Percentiles rank a stretch among this genome's conserved stretches.
Conservation (phyloP, 2,888 invertebrate genomes). For the Ypsolopha sequella region DNA sequence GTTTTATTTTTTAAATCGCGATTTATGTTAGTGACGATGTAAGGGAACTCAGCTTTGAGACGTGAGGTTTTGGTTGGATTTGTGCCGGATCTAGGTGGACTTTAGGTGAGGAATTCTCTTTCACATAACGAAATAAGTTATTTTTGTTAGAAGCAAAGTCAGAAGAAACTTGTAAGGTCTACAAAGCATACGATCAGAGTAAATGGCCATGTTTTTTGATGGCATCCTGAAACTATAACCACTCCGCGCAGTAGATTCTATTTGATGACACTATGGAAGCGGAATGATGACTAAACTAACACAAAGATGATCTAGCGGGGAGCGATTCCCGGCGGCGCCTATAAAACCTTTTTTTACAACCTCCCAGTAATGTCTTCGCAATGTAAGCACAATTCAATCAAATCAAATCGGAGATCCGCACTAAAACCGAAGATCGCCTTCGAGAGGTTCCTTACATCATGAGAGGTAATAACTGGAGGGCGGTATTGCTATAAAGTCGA, state of each 20-base stretch:
- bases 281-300: too few species aligned
- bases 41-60: neutral
- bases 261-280: too few species aligned
- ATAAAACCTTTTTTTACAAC: conserved; percentile 18
- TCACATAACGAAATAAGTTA: too few species aligned
- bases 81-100: too few species aligned
- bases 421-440: neutral
- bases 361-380: conserved; percentile 16
- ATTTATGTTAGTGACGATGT: conserved; percentile 24
- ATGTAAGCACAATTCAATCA: conserved; percentile 22
- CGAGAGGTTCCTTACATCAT: conserved; percentile 1
- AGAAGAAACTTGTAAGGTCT: too few species aligned
- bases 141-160: too few species aligned
- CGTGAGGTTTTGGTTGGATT: neutral
- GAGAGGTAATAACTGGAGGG: neutral
- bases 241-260: too few species aligned
- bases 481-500: neutral
- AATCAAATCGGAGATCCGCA: conserved; percentile 10
- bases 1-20: conserved; percentile 55
- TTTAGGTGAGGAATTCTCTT: too few species aligned
- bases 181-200: too few species aligned
- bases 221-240: too few species aligned
- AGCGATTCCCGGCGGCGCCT: neutral
- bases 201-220: too few species aligned
- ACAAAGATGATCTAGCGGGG: too few species aligned